Evolutionary conservation across 2,113 vertebrate genomes (phyloP), one percentile per base, ranked within the genome.

Genomic region (Isurus oxyrinchus): DNA sequence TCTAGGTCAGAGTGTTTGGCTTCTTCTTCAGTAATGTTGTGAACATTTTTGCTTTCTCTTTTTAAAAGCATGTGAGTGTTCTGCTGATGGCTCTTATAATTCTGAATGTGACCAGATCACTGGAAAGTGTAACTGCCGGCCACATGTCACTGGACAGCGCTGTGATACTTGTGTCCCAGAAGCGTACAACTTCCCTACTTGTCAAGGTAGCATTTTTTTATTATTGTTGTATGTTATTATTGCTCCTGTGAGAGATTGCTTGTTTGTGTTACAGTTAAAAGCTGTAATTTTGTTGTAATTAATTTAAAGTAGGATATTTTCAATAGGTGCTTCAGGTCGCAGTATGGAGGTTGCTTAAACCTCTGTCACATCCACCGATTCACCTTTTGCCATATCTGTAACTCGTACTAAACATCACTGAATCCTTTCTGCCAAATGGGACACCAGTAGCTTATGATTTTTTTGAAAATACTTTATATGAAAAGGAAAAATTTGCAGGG

Each of bases 61-160:
- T 3, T 96, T 67, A 59, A 3, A 97, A 99, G 99, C 97, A 94
- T 99, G 99, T 96, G 97, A 97, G 96, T 99, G 99, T 96, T 98
- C 98, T 5, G 81, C 63, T 0, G 96, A 97, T 0, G 98, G 99
- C 95, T 98, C 98, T 44, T 98, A 97, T 91, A 97, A 97, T 0
- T 23, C 19, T 0, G 49, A 14, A 0, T 99, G 99, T 97, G 97
- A 98, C 96, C 97, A 97, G 0, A 1, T 93, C 11, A 98, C 97
- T 0, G 99, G 99, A 44, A 98, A 99, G 97, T 99, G 99, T 23
- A 94, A 97, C 2, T 99, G 99, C 97, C 97, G 96, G 5, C 97
- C 96, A 0, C 98, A 98, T 0, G 57, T 99, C 96, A 97, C 97
- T 0, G 99, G 99, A 16, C 98, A 72, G 96, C 96, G 3, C 59